Base-by-base conservation (phyloP, 2,888 invertebrate genomes). In the Matsumyia berberina region DNA sequence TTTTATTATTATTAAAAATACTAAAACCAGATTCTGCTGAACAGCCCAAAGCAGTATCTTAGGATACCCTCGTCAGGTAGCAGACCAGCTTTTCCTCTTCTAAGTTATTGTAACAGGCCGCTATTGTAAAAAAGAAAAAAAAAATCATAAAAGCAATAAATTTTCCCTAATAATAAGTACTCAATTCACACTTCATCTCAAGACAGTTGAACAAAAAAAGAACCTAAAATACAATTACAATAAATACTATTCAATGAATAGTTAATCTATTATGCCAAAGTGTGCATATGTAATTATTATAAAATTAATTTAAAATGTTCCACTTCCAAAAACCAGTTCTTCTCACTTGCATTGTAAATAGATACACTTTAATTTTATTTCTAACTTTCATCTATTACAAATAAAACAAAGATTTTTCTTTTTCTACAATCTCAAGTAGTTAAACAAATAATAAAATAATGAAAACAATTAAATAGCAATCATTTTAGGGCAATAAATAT, bases 211-310 rank as follows among this genome's bases (percentile, higher is more conserved):
- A 6, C 49, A 39, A 29, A 17, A 8, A 15, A 49, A 35, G 17
- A 49, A 42, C 12, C 35, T 12, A 60, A 42, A n/a, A 7, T n/a
- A 53, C 49, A 64, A 42, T 12, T 1, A 37, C 12, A 58, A 77
- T 72, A 33, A 58, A 55, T 73, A 86, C 87, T 87, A 88, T 87
- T 88, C 87, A 88, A 83, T 87, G 87, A 88, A 88, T 88, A 87
- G 86, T 77, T 70, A 11, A 73, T 49, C n/a, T 29, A 51, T 80
- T 80, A 86, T 87, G 87, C 87, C 87, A 87, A 87, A 87, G 57
- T 87, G 86, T 67, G 87, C 87, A 87, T 87, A 87, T 37, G 44
- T 72, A 72, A 62, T 73, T 55, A 55, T 39, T 19, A 42, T 8
- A 42, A 19, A 42, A 42, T 11, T 7, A 33, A 24, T 51, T 69